phyloP scores from a whole-genome alignment of 2,888 invertebrate genomes.

The Notodonta dromedarius region DNA sequence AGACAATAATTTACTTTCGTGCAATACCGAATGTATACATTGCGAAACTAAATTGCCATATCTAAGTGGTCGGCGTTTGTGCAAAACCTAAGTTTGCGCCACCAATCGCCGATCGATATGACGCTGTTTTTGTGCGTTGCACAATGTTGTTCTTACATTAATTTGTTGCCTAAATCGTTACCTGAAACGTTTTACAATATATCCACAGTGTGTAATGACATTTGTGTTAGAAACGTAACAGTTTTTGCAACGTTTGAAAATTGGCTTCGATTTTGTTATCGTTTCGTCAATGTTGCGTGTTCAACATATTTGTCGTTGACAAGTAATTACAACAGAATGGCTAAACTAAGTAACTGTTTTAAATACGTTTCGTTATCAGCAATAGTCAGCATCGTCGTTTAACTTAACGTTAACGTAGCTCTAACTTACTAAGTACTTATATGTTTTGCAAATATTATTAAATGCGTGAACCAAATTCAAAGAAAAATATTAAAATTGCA shows the following conservation, averaged over 20 bases:
- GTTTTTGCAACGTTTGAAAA: slow-evolving; percentile 3
- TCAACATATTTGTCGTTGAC: background rate
- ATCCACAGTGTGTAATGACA: slow-evolving; percentile 10
- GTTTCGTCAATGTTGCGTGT: background rate
- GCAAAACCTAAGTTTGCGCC: slow-evolving; percentile 40
- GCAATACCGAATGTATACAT: slow-evolving; percentile 50
- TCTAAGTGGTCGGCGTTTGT: slow-evolving; percentile 46
- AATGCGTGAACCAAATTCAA: slow-evolving; percentile 2
- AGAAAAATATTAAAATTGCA: background rate
- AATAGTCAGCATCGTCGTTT: no score
- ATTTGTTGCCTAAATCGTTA: slow-evolving; percentile 30
- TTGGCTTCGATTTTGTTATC: no score
- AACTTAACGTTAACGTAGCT: no score
- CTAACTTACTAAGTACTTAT: no score
- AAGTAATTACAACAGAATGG: background rate
- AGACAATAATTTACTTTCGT: slow-evolving; percentile 43
- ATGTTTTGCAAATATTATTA: no score
- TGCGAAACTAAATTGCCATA: slow-evolving; percentile 53
- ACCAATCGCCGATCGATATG: slow-evolving; percentile 21
- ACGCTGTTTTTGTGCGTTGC: slow-evolving; percentile 37
- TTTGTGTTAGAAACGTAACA: slow-evolving; percentile 13
- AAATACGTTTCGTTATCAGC: no score
- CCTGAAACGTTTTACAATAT: slow-evolving; percentile 27
- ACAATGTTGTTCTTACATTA: slow-evolving; percentile 32
- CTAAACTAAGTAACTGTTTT: no score